phyloP scores from a whole-genome alignment of 2,113 vertebrate genomes.

The Paedocypris sp. region DNA sequence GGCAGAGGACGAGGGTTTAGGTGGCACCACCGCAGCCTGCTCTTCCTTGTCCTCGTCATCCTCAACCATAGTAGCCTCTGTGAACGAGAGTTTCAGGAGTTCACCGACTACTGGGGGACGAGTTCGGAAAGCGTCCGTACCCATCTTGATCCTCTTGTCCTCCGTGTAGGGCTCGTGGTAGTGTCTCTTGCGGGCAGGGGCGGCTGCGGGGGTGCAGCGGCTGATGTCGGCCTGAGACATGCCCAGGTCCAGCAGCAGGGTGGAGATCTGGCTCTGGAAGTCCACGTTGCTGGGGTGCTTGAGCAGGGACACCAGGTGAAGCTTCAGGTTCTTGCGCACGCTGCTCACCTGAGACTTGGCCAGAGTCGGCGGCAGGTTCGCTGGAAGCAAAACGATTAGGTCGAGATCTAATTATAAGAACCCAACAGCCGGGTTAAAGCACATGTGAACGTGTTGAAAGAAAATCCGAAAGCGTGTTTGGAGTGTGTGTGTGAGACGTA shows the following conservation, averaged over 20 bases:
- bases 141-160: constrained; percentile 83
- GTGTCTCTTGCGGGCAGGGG: constrained; percentile 70
- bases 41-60: constrained; percentile 93
- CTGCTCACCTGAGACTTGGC: constrained; percentile 96
- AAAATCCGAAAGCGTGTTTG: too few species aligned
- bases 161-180: constrained; percentile 69
- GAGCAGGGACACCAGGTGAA: constrained; percentile 78
- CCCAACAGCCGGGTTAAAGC: too few species aligned
- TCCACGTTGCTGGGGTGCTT: constrained; percentile 79
- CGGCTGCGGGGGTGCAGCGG: constrained; percentile 66
- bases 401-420: not conserved
- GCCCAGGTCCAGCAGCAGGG: constrained; percentile 82
- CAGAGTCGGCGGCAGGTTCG: constrained; percentile 83
- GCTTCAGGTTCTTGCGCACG: constrained; percentile 87
- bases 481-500: too few species aligned
- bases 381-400: constrained; percentile 41
- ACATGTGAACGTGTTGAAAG: too few species aligned
- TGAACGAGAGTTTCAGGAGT: too few species aligned
- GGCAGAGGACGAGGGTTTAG: constrained; percentile 59
- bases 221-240: constrained; percentile 80
- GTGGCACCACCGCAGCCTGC: constrained; percentile 31
- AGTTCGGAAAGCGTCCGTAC: too few species aligned
- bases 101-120: too few species aligned
- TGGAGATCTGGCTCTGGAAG: constrained; percentile 86
- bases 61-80: constrained; percentile 74